Base-by-base conservation (phyloP, 2,888 invertebrate species). In the Osmoderma eremita region DNA sequence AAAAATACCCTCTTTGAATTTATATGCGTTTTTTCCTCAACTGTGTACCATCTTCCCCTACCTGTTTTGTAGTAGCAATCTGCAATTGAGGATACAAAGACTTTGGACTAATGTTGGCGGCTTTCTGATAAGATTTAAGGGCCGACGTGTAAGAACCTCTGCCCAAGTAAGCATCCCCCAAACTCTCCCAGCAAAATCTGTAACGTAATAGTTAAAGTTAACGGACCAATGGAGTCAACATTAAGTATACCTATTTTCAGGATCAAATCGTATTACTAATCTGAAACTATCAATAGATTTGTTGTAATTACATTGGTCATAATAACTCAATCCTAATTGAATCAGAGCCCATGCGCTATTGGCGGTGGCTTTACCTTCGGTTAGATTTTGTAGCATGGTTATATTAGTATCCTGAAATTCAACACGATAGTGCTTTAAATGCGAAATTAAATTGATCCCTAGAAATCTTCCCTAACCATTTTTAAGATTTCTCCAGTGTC, bases 131-230 rank as follows among this genome's bases (percentile, higher is more conserved):
- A 38, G 94, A 94, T 79, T 91, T 92, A 67, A 95, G 83, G n/a
- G 96, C 93, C 5, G 97, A 93, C 50, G 90, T 91, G 78, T 90
- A 92, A n/a, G 96, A 94, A 1, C 97, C 97, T 73, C 95, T 85
- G n/a, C 88, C 88, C 75, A 90, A 87, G 81, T 97, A 97, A 0
- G 95, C 93, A 85, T 97, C 97, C 41, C 92, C 97, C 72, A 97
- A 83, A 71, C 93, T 91, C 82, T 96, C 95, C 92, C 95, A 95
- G 72, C 91, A 86, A 73, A 87, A 83, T 66, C 86, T 87, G 66
- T 50, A 79, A 76, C 15, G 49, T 41, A 58, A 13, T 22, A 45
- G 15, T 17, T 12, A 18, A 24, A 12, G n/a, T 38, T 38, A 5
- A 4, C 13, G 8, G 0, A 17, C 36, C 22, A 3, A 30, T 30